These are phyloP conservation scores for Albula glossodonta DNA, from an alignment of 2,113 vertebrate species.

Conservation along the genomic window DNA sequence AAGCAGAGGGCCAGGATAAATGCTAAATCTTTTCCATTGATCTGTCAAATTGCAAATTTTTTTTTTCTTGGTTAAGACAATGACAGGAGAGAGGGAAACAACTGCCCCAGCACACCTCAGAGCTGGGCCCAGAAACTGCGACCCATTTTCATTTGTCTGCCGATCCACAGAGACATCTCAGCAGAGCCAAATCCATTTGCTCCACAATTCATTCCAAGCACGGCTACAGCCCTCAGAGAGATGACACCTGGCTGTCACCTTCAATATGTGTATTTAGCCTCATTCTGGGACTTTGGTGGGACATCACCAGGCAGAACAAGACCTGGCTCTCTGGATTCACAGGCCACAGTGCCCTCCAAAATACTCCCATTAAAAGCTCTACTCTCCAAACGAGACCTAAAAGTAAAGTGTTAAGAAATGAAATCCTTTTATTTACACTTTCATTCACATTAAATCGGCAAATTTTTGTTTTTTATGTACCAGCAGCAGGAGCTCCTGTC, in stretches of 20 bases:
- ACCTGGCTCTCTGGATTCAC: slow-evolving; percentile 49
- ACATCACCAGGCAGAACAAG: slow-evolving; percentile 54
- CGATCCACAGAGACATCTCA: slow-evolving; percentile 48
- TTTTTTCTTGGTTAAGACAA: not conserved
- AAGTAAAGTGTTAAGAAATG: too few species aligned
- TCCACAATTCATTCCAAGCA: slow-evolving; percentile 54
- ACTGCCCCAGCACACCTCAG: slow-evolving; percentile 36
- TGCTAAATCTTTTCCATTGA: not conserved
- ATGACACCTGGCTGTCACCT: slow-evolving; percentile 64
- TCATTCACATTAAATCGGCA: too few species aligned
- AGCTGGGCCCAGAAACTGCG: slow-evolving; percentile 33
- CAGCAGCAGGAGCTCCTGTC: too few species aligned
- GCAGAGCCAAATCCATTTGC: slow-evolving; percentile 54
- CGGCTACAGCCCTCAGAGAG: slow-evolving; percentile 40
- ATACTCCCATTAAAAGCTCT: not conserved
- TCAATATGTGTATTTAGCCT: slow-evolving; percentile 68
- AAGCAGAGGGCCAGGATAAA: not conserved
- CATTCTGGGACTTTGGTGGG: slow-evolving; percentile 47
- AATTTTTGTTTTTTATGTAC: too few species aligned
- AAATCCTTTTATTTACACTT: too few species aligned
- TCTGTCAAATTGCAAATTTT: slow-evolving; percentile 24
- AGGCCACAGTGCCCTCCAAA: slow-evolving; percentile 15
- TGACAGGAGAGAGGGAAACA: slow-evolving; percentile 33
- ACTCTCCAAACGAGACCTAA: too few species aligned
- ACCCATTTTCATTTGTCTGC: slow-evolving; percentile 55